Conservation (phyloP, 2,797 vertebrate genomes). For the Myripristis murdjan region DNA sequence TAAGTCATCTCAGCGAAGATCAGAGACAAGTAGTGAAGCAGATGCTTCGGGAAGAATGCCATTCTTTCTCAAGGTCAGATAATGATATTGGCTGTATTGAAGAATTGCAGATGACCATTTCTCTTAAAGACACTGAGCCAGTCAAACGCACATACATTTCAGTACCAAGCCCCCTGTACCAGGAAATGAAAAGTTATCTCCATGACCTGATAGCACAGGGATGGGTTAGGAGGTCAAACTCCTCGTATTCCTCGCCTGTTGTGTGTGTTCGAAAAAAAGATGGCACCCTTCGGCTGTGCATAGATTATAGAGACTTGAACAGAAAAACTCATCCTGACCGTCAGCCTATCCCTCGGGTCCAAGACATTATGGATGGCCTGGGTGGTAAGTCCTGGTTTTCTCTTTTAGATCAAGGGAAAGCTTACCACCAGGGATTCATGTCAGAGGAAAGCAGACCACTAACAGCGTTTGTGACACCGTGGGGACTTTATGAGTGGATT, state of each 20-base stretch:
- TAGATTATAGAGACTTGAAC: constrained; percentile 66
- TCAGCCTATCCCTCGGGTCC: too few species aligned
- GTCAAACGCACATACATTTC: constrained; percentile 4
- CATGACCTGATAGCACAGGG: too few species aligned
- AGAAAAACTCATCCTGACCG: constrained; percentile 66
- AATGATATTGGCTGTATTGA: constrained; percentile 37
- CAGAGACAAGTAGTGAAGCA: constrained; percentile 23
- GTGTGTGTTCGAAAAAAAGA: constrained; percentile 36
- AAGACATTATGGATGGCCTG: too few species aligned
- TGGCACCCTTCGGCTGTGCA: constrained; percentile 55
- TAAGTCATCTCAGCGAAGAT: constrained; percentile 22
- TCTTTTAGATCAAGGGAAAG: too few species aligned
- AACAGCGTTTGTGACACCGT: constrained; percentile 32
- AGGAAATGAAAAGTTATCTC: too few species aligned
- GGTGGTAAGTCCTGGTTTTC: too few species aligned
- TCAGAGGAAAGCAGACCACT: constrained; percentile 25
- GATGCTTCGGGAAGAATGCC: constrained; percentile 43
- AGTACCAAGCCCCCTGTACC: too few species aligned
- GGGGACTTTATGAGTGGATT: constrained; percentile 33
- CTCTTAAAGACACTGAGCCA: constrained; percentile 15
- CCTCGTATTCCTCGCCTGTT: constrained; percentile 1
- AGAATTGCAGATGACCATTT: constrained; percentile 8
- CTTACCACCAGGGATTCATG: constrained; percentile 27
- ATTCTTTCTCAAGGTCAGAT: constrained; percentile 38
- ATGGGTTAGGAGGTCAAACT: not conserved